These are phyloP conservation scores for Plectus sambesii DNA, from an alignment of 1,140 invertebrate genomes.

Conservation along the genomic window DNA sequence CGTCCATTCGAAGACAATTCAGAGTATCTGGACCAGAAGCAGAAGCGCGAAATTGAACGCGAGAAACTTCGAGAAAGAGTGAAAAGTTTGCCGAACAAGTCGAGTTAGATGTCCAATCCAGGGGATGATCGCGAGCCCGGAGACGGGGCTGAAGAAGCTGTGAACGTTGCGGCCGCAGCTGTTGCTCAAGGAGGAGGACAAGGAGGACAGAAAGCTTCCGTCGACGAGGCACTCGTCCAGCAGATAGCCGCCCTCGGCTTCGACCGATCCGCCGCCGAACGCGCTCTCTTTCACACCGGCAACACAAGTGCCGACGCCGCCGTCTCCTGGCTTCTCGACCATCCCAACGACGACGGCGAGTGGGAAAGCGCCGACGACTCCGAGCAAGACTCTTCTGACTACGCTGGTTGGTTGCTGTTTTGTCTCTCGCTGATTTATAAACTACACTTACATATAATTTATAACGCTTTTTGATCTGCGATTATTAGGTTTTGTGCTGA, in stretches of 20 bases:
- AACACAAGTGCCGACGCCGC: conserved; percentile 53
- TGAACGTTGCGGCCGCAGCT: no score
- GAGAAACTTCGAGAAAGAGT: neutral
- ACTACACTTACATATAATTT: no score
- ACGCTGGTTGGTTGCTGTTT: no score
- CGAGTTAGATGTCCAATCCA: no score
- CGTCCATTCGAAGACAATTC: neutral
- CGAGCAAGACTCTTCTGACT: neutral
- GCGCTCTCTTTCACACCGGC: conserved; percentile 52
- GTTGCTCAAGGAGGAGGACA: no score
- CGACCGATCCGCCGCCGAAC: neutral
- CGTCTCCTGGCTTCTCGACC: conserved; percentile 53
- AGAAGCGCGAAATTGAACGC: neutral
- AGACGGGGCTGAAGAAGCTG: no score
- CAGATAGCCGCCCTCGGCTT: neutral
- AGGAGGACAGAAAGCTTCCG: no score
- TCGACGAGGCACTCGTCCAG: no score
- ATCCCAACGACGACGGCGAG: conserved; percentile 48
- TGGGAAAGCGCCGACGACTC: conserved; percentile 28
- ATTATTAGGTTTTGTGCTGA: no score
- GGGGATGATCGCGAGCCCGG: no score
- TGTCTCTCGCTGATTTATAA: no score
- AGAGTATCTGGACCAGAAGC: neutral
- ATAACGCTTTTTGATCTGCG: no score
- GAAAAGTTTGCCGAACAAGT: neutral